phyloP scores from a whole-genome alignment of 2,888 invertebrate species.

The Heliothis peltigera region DNA sequence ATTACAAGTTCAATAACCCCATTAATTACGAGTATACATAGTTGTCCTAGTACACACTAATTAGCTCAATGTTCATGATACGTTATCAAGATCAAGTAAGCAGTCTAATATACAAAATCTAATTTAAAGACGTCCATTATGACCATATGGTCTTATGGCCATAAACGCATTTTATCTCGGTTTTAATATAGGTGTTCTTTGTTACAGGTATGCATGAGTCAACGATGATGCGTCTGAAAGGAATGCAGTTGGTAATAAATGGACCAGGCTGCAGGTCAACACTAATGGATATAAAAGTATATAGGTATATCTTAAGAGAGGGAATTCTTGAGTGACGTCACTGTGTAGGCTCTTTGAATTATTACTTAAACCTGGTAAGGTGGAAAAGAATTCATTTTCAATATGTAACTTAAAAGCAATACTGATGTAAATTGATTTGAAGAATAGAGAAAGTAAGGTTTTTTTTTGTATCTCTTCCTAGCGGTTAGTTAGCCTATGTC shows the following conservation, averaged over 20 bases:
- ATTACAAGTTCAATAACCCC: conserved; percentile 15
- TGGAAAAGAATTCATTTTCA: background rate
- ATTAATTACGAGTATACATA: conserved; percentile 14
- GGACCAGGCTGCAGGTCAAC: conserved; percentile 64
- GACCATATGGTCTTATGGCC: conserved; percentile 11
- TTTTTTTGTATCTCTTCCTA: too few relatives aligned
- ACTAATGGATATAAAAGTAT: conserved; percentile 45
- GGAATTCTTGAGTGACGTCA: conserved; percentile 51
- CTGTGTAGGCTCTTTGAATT: conserved; percentile 1
- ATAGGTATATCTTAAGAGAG: conserved; percentile 40
- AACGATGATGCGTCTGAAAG: conserved; percentile 75
- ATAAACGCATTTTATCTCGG: conserved; percentile 36
- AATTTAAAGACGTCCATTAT: background rate
- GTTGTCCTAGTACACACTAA: conserved; percentile 31
- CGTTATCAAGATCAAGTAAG: conserved; percentile 24
- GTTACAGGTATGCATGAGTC: conserved; percentile 86
- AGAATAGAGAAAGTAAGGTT: background rate
- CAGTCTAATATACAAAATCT: conserved; percentile 2
- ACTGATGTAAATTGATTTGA: background rate
- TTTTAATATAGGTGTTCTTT: conserved; percentile 74
- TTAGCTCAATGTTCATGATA: conserved; percentile 18
- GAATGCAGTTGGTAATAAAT: conserved; percentile 76
- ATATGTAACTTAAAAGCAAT: background rate
- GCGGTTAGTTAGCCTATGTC: too few relatives aligned
- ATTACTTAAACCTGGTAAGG: background rate